Percentiles rank a stretch among this genome's conserved stretches.
These are phyloP conservation scores for Thereva unica DNA, from an alignment of 2,888 invertebrate genomes.

Conservation along the genomic window DNA sequence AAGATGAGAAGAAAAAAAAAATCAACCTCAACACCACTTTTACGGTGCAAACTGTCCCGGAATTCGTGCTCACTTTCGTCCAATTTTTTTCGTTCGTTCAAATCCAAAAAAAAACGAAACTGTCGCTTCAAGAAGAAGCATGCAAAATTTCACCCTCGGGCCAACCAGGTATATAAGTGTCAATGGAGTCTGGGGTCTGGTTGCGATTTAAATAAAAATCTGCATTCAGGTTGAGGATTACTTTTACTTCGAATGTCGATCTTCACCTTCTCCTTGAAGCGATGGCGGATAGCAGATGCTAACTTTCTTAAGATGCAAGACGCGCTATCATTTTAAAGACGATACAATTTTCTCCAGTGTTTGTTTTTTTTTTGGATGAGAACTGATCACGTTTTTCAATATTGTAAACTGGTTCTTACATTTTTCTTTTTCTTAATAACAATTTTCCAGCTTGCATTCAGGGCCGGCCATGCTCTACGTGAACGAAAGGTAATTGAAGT, in stretches of 20 bases:
- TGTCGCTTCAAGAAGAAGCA: too few relatives aligned
- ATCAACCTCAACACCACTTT: neutral
- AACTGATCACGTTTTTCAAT: constrained; percentile 13
- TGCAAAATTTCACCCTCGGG: too few relatives aligned
- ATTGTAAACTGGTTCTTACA: constrained; percentile 40
- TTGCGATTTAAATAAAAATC: too few relatives aligned
- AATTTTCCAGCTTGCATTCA: constrained; percentile 69
- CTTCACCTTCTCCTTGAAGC: neutral
- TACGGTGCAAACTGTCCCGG: neutral
- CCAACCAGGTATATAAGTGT: too few relatives aligned
- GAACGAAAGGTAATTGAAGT: constrained; percentile 75
- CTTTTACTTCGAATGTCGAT: constrained; percentile 36
- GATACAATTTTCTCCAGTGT: too few relatives aligned
- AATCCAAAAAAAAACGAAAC: neutral
- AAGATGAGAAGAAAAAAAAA: constrained; percentile 1
- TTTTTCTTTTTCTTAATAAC: constrained; percentile 44
- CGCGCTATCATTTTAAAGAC: too few relatives aligned
- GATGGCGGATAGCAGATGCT: too few relatives aligned
- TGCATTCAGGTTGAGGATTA: constrained; percentile 17
- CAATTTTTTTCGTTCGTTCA: neutral
- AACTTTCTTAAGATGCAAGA: too few relatives aligned
- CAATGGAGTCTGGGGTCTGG: too few relatives aligned
- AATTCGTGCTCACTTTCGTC: neutral
- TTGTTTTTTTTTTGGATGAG: neutral
- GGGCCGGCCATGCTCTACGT: constrained; percentile 71